Evolutionary conservation across 1,140 invertebrate species (phyloP), one percentile per base, ranked within the genome.

Genomic region (Thaumatotibia leucotreta): DNA sequence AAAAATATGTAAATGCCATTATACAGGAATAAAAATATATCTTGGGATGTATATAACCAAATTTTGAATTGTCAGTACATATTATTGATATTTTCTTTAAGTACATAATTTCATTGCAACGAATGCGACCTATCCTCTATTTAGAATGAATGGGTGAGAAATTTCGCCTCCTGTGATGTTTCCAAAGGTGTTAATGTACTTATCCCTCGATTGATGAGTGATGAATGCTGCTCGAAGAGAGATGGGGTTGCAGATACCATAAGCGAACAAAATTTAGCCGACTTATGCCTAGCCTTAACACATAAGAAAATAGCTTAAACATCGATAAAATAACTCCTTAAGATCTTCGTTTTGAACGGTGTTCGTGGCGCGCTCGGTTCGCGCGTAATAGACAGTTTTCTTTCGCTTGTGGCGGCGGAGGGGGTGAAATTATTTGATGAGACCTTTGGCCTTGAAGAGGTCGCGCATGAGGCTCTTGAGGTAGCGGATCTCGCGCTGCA

Each of bases 381-480:
- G 70, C 73, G 80, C 75, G 39, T 65, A 70, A 64, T 65, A 35
- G 68, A 71, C 29, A 65, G 69, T 73, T 72, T 77, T 75, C 74
- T 79, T 72, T 81, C 83, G 74, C 81, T 79, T 78, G 67, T 77
- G 79, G 74, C 74, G 76, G 76, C 71, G 75, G 50, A 32, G 49
- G 63, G n/a, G 45, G 14, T 20, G 33, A 22, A 50, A 79, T 91
- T 93, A 95, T 75, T 95, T 93, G 65, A 96, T 93, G 27, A 96
- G 88, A 67, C 95, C 95, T 78, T 95, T 95, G 45, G 94, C 94
- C 76, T 93, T 94, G 77, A 96, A 95, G 58, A 98, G 92, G 81
- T 98, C 97, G 64, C 95, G 93, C 94, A 98, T 96, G 33, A 98
- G 92, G 35, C 95, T 95, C 77, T 98, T 98, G 63, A 98, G 90